Base-by-base conservation (phyloP, 2,888 invertebrate species). In the Eremobia ochroleuca region DNA sequence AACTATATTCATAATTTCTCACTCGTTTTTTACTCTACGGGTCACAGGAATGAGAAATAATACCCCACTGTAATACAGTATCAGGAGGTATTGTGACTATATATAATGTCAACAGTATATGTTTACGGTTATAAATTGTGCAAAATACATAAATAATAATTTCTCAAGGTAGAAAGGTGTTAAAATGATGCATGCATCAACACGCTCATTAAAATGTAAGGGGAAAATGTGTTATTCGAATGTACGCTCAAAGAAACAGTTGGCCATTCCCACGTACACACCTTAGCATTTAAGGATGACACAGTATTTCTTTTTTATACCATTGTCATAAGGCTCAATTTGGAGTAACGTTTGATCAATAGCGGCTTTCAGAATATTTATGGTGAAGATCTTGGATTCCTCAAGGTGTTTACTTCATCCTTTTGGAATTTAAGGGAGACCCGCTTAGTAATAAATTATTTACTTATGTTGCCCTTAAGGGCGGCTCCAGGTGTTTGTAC, bases 331-430 rank as follows among this genome's bases (percentile, higher is more conserved):
- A 52, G 37, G 34, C 46, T 66, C n/a, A 66, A 31, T 62, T 81
- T 66, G 1, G 49, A 34, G 15, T 15, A 73, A 52, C 21, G 13
- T n/a, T 46, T 40, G 34, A 25, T 11, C 21, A 28, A 11, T 25
- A 55, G 25, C 8, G 11, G 37, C 9, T n/a, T 55, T 34, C 0
- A 13, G 37, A 34, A 78, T 52, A 79, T 61, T 61, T 82, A 66
- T 66, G 43, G 75, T 74, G n/a, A 52, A 75, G 55, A 15, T 40
- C 21, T 28, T n/a, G 58, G 75, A 58, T 43, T 78, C 64, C 52
- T 58, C 15, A 25, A 13, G n/a, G 55, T 76, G 65, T 79, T 76
- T 75, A 75, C 65, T 75, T 74, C 46, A 75, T 61, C 66, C 52
- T 61, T 82, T 61, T 46, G 4, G 4, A n/a, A 37, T 61, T 52